A percentile compares a stretch with the other conserved stretches of the same genome.
Evolutionary conservation across 2,797 vertebrate genomes (phyloP).

Genomic region (Urocyon cinereoargenteus): DNA sequence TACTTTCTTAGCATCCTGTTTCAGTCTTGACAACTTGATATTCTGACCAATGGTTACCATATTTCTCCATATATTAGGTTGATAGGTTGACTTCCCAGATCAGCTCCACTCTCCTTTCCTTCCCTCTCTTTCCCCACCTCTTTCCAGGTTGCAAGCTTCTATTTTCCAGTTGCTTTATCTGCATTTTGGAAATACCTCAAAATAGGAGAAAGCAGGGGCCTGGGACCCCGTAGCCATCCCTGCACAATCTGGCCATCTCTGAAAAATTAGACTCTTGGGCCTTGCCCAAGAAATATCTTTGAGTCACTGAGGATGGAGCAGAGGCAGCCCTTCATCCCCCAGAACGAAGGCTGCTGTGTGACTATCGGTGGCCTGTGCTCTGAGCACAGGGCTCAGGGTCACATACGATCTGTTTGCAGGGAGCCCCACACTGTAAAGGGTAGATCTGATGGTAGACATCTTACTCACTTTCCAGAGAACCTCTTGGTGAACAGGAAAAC

Average conservation of each 20-base stretch:
- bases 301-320: not conserved
- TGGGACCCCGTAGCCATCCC: not conserved
- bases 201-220: not conserved
- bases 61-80: not conserved
- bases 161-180: not conserved
- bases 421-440: not conserved
- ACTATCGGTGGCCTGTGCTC: not conserved
- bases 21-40: not conserved
- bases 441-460: not conserved
- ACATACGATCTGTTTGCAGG: not conserved
- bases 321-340: not conserved
- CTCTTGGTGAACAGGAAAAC: not conserved
- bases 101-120: not conserved
- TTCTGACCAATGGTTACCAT: not conserved
- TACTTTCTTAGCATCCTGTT: not conserved
- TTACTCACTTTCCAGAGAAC: not conserved
- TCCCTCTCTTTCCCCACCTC: not conserved
- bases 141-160: not conserved
- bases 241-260: not conserved
- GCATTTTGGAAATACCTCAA: not conserved
- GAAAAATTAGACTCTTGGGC: not conserved
- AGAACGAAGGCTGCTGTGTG: not conserved
- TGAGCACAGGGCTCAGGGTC: not conserved
- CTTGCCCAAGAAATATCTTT: no score
- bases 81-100: slow-evolving; percentile 36